A percentile compares a stretch with the other conserved stretches of the same genome.
Conservation (phyloP, 2,888 invertebrate species). For the Amaurobius ferox region DNA sequence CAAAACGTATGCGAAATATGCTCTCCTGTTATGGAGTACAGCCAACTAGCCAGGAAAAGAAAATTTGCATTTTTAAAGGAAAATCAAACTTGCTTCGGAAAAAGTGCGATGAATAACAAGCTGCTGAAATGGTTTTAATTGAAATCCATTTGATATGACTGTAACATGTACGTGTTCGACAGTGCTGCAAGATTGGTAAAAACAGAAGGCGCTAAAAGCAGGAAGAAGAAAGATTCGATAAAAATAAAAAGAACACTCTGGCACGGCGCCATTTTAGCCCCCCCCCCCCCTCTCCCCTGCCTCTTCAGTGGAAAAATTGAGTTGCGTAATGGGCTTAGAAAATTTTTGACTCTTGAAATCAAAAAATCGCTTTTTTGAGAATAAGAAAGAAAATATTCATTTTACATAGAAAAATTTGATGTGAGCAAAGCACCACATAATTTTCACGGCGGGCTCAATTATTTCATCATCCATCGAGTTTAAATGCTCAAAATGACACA, state of each 20-base stretch:
- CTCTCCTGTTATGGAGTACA: conserved; percentile 33
- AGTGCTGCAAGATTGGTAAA: conserved; percentile 50
- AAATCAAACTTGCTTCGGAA: conserved; percentile 28
- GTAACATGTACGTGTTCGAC: conserved; percentile 21
- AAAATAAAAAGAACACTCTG: too few species aligned
- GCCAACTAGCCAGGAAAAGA: conserved; percentile 33
- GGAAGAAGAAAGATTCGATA: neutral
- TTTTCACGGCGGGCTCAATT: too few species aligned
- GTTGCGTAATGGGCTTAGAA: conserved; percentile 61
- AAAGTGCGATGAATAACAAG: conserved; percentile 35
- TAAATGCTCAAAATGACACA: too few species aligned
- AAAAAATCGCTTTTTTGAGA: conserved; percentile 25
- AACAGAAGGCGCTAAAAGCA: conserved; percentile 24
- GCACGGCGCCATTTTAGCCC: conserved; percentile 51
- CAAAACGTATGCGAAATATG: neutral
- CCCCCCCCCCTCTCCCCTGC: too few species aligned
- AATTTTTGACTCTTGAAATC: neutral
- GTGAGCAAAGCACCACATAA: too few species aligned
- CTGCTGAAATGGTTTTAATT: conserved; percentile 59
- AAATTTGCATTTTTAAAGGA: conserved; percentile 6
- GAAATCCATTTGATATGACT: conserved; percentile 34
- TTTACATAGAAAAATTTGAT: too few species aligned
- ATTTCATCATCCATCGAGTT: too few species aligned
- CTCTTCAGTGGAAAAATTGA: conserved; percentile 50
- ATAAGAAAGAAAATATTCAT: conserved; percentile 37